Conservation (phyloP, 2,113 vertebrate genomes). For the Eulemur rufifrons region DNA sequence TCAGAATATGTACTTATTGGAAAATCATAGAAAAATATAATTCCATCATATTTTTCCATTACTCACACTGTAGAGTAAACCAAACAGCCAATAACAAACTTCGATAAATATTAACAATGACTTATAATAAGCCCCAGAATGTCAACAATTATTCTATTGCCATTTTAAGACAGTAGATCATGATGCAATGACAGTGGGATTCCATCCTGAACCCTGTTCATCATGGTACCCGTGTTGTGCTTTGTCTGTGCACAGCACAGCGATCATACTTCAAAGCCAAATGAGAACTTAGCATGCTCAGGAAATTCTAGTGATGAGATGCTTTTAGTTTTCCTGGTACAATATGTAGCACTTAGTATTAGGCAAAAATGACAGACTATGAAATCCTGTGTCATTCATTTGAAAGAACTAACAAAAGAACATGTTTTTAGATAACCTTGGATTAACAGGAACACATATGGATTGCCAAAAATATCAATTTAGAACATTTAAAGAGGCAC, state of each 20-base stretch:
- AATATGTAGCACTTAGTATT: not conserved
- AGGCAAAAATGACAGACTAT: not conserved
- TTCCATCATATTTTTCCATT: not conserved
- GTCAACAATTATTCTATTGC: not conserved
- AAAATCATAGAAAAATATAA: conserved; percentile 1
- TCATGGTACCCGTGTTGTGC: fast-evolving
- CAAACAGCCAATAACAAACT: not conserved
- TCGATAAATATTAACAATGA: not conserved
- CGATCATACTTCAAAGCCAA: not conserved
- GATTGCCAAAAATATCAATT: not conserved
- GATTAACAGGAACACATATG: not conserved
- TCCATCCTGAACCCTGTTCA: not conserved
- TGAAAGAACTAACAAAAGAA: not conserved
- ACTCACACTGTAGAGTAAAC: not conserved
- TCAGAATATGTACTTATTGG: not conserved
- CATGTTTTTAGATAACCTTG: not conserved
- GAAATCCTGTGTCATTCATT: not conserved
- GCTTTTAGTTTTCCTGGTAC: not conserved
- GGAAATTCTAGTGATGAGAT: not conserved
- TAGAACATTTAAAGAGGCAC: not conserved
- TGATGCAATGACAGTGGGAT: fast-evolving
- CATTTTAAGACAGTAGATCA: not conserved
- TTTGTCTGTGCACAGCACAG: too few species aligned
- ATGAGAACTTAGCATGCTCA: not conserved
- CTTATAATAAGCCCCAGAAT: not conserved